A percentile compares a stretch with the other conserved stretches of the same genome.
phyloP scores from a whole-genome alignment of 1,140 invertebrate species.

The Apis dorsata region DNA sequence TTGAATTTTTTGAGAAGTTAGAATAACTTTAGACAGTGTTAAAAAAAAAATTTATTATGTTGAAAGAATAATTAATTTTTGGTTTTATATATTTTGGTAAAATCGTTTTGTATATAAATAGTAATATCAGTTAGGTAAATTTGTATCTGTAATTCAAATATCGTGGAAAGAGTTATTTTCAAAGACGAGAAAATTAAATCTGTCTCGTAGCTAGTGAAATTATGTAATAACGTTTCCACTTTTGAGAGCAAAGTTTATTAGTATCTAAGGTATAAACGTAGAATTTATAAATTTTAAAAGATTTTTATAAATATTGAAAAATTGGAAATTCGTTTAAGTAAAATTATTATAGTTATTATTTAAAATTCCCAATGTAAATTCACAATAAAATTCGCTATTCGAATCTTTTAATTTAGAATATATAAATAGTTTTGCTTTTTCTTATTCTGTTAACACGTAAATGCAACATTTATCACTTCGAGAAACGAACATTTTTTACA shows the following conservation, averaged over 20 bases:
- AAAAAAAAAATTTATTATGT: neutral
- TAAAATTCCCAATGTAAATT: conserved; percentile 3
- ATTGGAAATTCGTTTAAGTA: neutral
- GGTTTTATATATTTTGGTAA: no score
- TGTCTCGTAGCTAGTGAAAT: neutral
- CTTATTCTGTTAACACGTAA: neutral
- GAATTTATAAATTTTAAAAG: conserved; percentile 14
- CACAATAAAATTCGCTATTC: neutral
- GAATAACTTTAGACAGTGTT: no score
- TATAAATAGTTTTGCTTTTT: neutral
- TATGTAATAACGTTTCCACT: conserved; percentile 3
- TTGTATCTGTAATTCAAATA: neutral
- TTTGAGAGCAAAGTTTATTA: neutral
- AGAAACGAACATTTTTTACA: neutral
- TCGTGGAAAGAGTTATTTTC: neutral
- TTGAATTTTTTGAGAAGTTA: no score
- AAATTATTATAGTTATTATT: neutral
- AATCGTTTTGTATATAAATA: neutral
- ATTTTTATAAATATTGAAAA: conserved; percentile 21
- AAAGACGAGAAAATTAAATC: conserved; percentile 16
- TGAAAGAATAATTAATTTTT: no score
- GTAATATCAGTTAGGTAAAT: neutral
- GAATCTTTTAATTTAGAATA: neutral
- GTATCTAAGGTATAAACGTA: neutral
- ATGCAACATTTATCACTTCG: neutral